Conservation (phyloP, 37 sponge, comb jelly and placozoan genomes). For the Mnemiopsis leidyi region DNA sequence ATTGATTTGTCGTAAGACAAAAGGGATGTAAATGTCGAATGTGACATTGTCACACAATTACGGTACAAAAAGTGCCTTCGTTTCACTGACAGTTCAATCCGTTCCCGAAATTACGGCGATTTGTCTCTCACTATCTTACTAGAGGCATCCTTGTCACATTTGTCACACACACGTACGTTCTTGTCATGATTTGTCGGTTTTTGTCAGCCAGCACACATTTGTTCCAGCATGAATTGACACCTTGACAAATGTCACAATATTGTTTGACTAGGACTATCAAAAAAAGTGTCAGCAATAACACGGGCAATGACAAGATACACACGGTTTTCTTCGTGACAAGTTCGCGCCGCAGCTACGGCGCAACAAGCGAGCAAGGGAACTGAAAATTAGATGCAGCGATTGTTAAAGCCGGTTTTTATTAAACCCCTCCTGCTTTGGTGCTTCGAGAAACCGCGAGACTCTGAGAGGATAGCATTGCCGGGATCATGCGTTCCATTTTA, state of each 20-base stretch:
- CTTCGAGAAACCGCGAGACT: not conserved
- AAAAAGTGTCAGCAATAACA: not conserved
- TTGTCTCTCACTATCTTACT: no score
- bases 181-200: not conserved
- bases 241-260: not conserved
- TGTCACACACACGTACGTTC: not conserved
- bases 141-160: no score
- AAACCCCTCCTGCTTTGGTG: not conserved
- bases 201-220: not conserved
- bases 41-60: no score
- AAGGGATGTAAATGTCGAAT: no score
- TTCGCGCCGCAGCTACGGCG: no score
- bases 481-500: not conserved
- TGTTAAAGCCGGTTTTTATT: not conserved
- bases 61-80: no score
- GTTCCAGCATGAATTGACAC: not conserved
- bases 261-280: not conserved
- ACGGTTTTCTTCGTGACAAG: not conserved
- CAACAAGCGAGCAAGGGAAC: not conserved
- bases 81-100: no score
- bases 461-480: not conserved
- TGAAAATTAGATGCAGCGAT: not conserved
- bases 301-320: not conserved
- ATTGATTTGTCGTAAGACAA: no score
- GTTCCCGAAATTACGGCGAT: no score